Evolutionary conservation across 2,797 vertebrate genomes (phyloP), one percentile per base, ranked within the genome.

Genomic region (Chaetodon trifasciatus): DNA sequence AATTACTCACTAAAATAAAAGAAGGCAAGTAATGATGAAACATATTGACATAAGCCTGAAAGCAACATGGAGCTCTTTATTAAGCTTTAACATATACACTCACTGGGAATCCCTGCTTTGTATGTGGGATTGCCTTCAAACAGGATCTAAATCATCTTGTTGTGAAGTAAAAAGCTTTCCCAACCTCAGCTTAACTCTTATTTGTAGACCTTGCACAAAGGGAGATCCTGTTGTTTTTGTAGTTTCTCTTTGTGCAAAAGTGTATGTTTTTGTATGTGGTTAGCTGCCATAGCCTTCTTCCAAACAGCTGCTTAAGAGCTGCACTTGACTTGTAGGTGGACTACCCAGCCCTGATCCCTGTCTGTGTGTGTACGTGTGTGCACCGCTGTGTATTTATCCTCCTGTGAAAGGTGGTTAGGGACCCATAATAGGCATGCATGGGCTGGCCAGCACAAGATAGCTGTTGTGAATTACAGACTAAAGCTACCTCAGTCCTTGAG

Each of bases 401-500:
- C 70, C 87, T 79, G 84, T 87, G 88, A 91, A 91, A 90, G 84
- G 80, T 89, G 83, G 89, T 92, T 85, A 81, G 81, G 84, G 90
- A 76, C 73, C 91, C 74, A 85, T 94, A 93, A 94, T 93, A 86
- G 86, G 75, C 91, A 88, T 80, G 85, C 90, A 87, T n/a, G 21
- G 81, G 64, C 84, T 85, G 78, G 92, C 84, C 86, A 81, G 87
- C 82, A 69, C 76, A 78, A 91, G 90, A 92, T 91, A 89, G 88
- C 88, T 84, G 78, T 78, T 81, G 79, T 86, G 87, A 95, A 94
- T 95, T 95, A 94, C 88, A 94, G 92, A 86, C 72, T 85, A 70
- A 88, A 84, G 88, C 89, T 82, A 86, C 85, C 86, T 91, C 85
- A 66, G 88, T 89, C 83, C 78, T 86, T 78, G 79, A 86, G 81